Evolutionary conservation across 2,888 invertebrate genomes (phyloP).

Genomic region (Drosophila borborema): DNA sequence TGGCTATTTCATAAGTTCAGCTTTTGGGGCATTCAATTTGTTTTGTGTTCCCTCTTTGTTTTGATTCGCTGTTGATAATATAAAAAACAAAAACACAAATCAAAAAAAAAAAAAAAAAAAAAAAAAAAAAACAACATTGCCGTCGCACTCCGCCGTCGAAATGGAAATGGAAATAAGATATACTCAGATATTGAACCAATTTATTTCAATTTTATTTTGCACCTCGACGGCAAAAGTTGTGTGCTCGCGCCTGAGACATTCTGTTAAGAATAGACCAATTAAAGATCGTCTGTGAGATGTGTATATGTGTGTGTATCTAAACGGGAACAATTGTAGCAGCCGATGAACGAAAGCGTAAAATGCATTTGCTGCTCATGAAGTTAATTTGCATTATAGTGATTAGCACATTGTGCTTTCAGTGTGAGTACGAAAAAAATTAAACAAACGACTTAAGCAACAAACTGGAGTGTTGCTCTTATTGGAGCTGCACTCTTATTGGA

Average conservation of each 20-base stretch:
- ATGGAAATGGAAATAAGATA: conserved; percentile 72
- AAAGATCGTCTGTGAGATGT: background rate
- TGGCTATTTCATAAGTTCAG: conserved; percentile 42
- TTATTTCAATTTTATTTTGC: conserved; percentile 76
- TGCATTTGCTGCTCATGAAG: conserved; percentile 30
- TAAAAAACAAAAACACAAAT: conserved; percentile 18
- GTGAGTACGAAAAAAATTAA: conserved; percentile 55
- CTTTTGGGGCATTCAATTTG: conserved; percentile 45
- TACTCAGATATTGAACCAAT: conserved; percentile 69
- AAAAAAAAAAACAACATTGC: conserved; percentile 22
- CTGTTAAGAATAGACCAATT: conserved; percentile 34
- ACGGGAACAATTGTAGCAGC: conserved; percentile 5
- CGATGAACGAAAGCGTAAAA: conserved; percentile 31
- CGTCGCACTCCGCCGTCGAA: conserved; percentile 32
- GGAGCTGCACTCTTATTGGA: background rate
- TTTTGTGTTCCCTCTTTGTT: conserved; percentile 61
- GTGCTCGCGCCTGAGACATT: conserved; percentile 39
- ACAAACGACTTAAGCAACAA: conserved; percentile 65
- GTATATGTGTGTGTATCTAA: conserved; percentile 4
- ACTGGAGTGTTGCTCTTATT: conserved; percentile 30
- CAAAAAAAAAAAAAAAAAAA: background rate
- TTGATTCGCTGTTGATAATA: conserved; percentile 69
- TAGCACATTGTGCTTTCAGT: conserved; percentile 36
- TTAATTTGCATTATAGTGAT: conserved; percentile 24
- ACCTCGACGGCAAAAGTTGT: conserved; percentile 67